Base-by-base conservation (phyloP, 1,140 invertebrate genomes). In the Bombus confusus region DNA sequence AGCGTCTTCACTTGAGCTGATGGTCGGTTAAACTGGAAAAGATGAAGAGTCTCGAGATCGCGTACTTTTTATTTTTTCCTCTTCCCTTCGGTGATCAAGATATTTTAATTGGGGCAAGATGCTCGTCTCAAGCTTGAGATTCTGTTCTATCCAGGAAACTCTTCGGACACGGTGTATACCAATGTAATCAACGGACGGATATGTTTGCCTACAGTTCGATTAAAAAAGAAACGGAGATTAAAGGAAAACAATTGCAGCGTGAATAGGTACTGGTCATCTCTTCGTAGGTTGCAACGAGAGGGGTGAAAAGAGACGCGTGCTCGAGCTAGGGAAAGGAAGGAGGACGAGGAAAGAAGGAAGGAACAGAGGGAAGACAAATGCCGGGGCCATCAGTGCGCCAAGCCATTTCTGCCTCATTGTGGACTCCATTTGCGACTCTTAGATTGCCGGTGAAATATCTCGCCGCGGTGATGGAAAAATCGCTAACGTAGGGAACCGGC, bases 381-480 rank as follows among this genome's bases (percentile, higher is more conserved):
- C 90, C 77, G 77, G 85, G 90, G 91, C 91, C 93, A 94, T 94
- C 93, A 93, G 90, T 91, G 92, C 90, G 89, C 90, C 89, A 89
- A 92, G 92, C 93, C 94, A 94, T 95, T 95, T 94, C 93, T 94
- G 93, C 91, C 94, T 94, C 94, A 95, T 95, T 95, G 94, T 95
- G 94, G 92, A 93, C 94, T 93, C 94, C 94, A 95, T 95, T 95
- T 95, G 94, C 93, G 94, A 95, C 94, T 95, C 94, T 95, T 95
- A 95, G 94, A 95, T 95, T 95, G 94, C 92, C 90, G 91, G 94
- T 94, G 94, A 95, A 95, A 95, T 94, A 95, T 95, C 93, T 92
- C 79, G 91, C 89, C 88, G 90, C 91, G 93, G 91, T 93, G 94
- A 95, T 95, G 93, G 94, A 95, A 95, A 95, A 95, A 95, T 95